Evolutionary conservation across 1,140 invertebrate species (phyloP), one percentile per base, ranked within the genome.

Genomic region (Nymphalis io): DNA sequence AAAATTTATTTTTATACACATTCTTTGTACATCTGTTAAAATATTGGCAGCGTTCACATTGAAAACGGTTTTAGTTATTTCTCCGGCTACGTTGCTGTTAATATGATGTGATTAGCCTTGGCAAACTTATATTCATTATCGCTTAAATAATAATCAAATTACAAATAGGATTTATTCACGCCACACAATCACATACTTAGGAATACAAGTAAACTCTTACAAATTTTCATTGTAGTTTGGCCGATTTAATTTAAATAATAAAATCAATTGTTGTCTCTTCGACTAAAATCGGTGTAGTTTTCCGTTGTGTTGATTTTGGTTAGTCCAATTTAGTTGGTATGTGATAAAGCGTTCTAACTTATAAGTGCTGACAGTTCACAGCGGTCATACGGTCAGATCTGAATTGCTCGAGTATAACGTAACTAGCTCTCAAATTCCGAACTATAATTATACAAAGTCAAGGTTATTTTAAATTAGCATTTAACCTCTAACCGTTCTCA

Each of bases 261-360:
- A 59, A 23, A 21, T 20, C 4, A 23, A 15, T 16, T 15, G 33
- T 44, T 21, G 8, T 60, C 51, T 55, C 51, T 20, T 27, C 16
- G 51, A 21, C 51, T 55, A 55, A 15, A 55, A 55, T 27, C 23
- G 13, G 21, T 15, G 51, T 23, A 55, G 51, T 40, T 53, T 65
- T 65, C 53, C 39, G 23, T 39, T 65, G 53, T 15, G 21, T 60
- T 21, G 27, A 21, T 40, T n/a, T 42, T 65, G 18, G 39, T 38
- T 65, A 55, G 62, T 65, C 60, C 48, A 65, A 60, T 60, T 69
- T 69, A 60, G 58, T 12, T 72, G 46, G 42, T 20, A 38, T 12
- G 21, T 55, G 51, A 55, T 55, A 55, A 55, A 55, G 23, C 15
- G 23, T 27, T 21, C 23, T 27, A 23, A 55, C 15, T 55, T n/a